Evolutionary conservation across 2,888 invertebrate genomes (phyloP).

Genomic region (Cataglyphis rosenhaueri): DNA sequence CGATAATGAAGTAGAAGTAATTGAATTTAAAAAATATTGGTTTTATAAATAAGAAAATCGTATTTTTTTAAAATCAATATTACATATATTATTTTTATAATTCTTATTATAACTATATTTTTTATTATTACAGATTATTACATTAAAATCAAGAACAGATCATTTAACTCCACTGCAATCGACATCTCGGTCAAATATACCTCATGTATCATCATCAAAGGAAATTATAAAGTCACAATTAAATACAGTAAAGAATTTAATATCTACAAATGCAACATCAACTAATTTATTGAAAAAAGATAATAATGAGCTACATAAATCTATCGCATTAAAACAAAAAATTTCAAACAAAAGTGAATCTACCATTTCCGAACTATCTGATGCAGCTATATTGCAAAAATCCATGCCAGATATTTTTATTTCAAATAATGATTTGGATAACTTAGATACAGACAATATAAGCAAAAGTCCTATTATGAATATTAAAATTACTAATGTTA

Average conservation of each 20-base stretch:
- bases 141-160: neutral
- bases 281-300: neutral
- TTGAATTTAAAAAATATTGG: neutral
- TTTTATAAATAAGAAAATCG: neutral
- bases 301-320: neutral
- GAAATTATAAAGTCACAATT: neutral
- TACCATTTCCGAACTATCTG: neutral
- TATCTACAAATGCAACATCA: neutral
- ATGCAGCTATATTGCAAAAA: no score
- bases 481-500: constrained; percentile 78
- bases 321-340: neutral
- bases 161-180: neutral
- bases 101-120: constrained; percentile 2
- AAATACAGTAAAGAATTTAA: neutral
- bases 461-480: constrained; percentile 61
- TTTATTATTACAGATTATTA: constrained; percentile 36
- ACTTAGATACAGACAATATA: neutral
- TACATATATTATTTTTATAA: neutral
- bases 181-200: neutral
- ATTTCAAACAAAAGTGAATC: neutral
- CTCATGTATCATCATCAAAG: neutral
- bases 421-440: neutral
- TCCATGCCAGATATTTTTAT: neutral
- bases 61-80: neutral
- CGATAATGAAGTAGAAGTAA: constrained; percentile 68